These are phyloP conservation scores for Linepithema humile DNA, from an alignment of 1,140 invertebrate species.

Conservation along the genomic window DNA sequence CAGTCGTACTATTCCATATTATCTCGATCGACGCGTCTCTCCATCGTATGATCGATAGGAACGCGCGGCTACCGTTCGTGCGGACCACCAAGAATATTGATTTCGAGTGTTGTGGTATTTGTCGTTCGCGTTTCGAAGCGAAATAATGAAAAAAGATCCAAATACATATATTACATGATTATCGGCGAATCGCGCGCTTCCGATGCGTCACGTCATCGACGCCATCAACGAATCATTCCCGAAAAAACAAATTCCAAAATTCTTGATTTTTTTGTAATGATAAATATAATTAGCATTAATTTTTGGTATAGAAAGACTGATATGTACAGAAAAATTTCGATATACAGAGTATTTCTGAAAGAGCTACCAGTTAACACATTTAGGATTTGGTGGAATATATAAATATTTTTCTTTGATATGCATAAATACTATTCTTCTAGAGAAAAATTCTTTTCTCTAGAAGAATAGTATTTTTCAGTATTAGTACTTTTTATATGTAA, in stretches of 20 bases:
- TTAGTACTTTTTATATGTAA: too few relatives aligned
- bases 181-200: background rate
- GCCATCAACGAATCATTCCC: background rate
- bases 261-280: background rate
- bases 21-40: background rate
- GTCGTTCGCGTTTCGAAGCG: constrained; percentile 49
- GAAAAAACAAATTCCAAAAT: background rate
- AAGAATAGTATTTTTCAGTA: too few relatives aligned
- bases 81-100: constrained; percentile 75
- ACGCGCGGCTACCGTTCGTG: constrained; percentile 49
- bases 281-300: background rate
- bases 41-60: constrained; percentile 31
- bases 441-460: too few relatives aligned
- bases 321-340: background rate
- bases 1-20: background rate
- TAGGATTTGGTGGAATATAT: background rate
- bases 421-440: too few relatives aligned
- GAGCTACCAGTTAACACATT: background rate
- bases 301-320: background rate
- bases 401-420: background rate
- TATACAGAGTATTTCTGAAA: background rate
- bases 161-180: background rate
- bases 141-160: background rate
- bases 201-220: background rate
- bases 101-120: constrained; percentile 74